Percentiles rank a stretch among this genome's conserved stretches.
These are phyloP conservation scores for Sinocyclocheilus maitianheensis DNA, from an alignment of 2,113 vertebrate genomes.

Conservation along the genomic window DNA sequence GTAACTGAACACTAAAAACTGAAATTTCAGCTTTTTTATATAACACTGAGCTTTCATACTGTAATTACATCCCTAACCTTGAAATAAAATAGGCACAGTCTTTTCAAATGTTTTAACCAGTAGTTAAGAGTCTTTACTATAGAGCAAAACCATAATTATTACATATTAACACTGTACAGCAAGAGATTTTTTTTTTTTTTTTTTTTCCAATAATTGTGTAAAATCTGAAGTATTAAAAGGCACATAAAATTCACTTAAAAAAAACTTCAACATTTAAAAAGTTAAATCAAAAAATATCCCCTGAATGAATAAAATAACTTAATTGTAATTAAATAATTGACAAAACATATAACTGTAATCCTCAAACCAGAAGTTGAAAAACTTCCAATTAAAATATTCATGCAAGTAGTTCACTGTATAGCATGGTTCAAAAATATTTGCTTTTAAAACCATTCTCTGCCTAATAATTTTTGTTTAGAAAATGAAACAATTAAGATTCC, in stretches of 20 bases:
- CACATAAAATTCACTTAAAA: slow-evolving; percentile 63
- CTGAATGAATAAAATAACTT: slow-evolving; percentile 63
- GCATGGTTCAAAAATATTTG: slow-evolving; percentile 11
- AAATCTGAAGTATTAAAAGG: slow-evolving; percentile 67
- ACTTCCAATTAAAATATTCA: slow-evolving; percentile 29
- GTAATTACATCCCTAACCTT: background rate
- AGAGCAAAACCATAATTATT: slow-evolving; percentile 39
- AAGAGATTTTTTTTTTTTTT: slow-evolving; percentile 41
- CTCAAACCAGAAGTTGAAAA: slow-evolving; percentile 39
- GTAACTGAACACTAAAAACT: background rate
- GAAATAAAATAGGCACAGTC: background rate
- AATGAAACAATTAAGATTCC: slow-evolving; percentile 45
- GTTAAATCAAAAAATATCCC: slow-evolving; percentile 50
- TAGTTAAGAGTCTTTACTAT: slow-evolving; percentile 55
- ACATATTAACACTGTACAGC: slow-evolving; percentile 63
- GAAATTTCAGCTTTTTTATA: background rate
- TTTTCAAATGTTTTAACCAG: background rate
- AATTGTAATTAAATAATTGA: slow-evolving; percentile 51
- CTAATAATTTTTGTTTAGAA: slow-evolving; percentile 8
- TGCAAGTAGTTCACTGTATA: background rate
- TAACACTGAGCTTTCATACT: background rate
- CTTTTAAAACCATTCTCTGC: slow-evolving; percentile 28
- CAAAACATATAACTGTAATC: slow-evolving; percentile 37
- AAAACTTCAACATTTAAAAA: slow-evolving; percentile 36
- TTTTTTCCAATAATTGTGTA: slow-evolving; percentile 45